Conservation (phyloP, 2,113 vertebrate genomes). For the Trochalopteron elliotii region DNA sequence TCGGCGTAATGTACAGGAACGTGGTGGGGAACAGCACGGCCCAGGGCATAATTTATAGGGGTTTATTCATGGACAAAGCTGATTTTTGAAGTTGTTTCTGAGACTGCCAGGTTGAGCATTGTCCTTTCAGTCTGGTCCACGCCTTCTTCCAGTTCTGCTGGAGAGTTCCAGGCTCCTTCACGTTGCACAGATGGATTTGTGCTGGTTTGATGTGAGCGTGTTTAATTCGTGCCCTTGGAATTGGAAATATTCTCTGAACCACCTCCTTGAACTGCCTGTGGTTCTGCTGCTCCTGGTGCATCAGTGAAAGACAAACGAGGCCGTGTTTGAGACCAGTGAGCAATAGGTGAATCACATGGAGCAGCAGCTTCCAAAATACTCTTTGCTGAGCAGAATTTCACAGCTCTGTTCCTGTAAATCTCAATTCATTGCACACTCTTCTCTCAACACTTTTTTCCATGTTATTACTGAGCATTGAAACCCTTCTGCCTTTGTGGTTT, state of each 20-base stretch:
- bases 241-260: not conserved
- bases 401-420: not conserved
- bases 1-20: not conserved
- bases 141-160: not conserved
- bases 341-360: not conserved
- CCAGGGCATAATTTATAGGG: not conserved
- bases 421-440: not conserved
- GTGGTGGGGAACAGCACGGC: not conserved
- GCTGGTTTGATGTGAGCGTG: rapidly evolving
- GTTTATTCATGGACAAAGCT: not conserved
- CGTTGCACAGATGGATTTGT: not conserved
- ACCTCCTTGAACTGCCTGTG: not conserved
- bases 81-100: not conserved
- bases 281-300: rapidly evolving
- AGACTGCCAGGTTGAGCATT: not conserved
- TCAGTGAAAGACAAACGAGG: not conserved
- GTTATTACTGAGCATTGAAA: not conserved
- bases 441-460: not conserved
- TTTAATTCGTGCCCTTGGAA: not conserved
- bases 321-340: not conserved
- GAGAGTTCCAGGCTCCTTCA: rapidly evolving
- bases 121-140: not conserved
- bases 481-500: not conserved
- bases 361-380: not conserved
- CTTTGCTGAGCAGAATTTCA: not conserved